Evolutionary conservation across 1,140 invertebrate genomes (phyloP).

Genomic region (Rhopalosiphum maidis): DNA sequence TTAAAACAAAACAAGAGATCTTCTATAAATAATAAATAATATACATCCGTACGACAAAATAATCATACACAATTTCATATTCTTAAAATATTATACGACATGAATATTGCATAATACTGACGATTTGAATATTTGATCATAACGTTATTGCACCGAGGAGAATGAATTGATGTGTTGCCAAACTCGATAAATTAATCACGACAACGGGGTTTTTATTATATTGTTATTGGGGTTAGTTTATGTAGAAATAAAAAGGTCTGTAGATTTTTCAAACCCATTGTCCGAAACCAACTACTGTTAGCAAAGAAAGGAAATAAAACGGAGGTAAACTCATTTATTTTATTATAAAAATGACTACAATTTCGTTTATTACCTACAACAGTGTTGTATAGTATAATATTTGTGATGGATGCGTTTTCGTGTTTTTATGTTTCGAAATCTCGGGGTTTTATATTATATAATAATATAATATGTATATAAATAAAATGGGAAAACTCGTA

Average conservation of each 20-base stretch:
- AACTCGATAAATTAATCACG: background rate
- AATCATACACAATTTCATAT: slow-evolving; percentile 6
- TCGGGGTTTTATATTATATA: background rate
- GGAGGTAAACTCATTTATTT: background rate
- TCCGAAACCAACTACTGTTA: background rate
- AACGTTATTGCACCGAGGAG: background rate
- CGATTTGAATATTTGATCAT: background rate
- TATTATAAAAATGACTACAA: background rate
- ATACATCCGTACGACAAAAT: slow-evolving; percentile 22
- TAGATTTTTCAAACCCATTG: slow-evolving; percentile 31
- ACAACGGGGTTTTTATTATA: background rate
- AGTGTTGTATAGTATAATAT: background rate
- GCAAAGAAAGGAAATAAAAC: background rate
- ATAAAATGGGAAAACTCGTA: background rate
- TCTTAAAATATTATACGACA: slow-evolving; percentile 1
- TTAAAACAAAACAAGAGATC: slow-evolving; percentile 50
- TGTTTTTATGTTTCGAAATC: background rate
- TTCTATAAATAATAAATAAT: slow-evolving; percentile 41
- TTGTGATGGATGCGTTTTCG: background rate
- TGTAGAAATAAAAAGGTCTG: background rate
- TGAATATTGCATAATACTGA: slow-evolving; percentile 22
- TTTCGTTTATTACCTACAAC: slow-evolving; percentile 13
- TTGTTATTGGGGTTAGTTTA: background rate
- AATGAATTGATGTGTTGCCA: background rate
- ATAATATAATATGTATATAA: background rate